A percentile compares a stretch with the other conserved stretches of the same genome.
Conservation (phyloP, 2,888 invertebrate genomes). For the Caprella mutica region DNA sequence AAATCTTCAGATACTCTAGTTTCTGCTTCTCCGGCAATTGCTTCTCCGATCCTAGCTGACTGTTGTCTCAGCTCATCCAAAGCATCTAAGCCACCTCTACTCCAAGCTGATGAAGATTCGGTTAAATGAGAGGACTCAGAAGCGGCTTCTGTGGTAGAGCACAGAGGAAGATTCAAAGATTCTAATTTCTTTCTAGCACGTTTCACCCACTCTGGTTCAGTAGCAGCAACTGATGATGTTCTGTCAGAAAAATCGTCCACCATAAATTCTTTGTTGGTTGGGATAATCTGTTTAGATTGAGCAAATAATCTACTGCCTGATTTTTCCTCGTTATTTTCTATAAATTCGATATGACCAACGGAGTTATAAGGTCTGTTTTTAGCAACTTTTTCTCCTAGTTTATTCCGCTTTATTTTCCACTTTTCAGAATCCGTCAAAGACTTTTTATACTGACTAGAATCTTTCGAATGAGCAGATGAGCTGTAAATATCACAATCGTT, state of each 20-base stretch:
- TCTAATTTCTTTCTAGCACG: constrained; percentile 28
- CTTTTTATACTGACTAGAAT: no score
- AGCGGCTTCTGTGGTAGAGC: constrained; percentile 25
- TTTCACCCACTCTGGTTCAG: constrained; percentile 31
- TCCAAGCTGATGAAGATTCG: constrained; percentile 33
- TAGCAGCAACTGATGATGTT: constrained; percentile 20
- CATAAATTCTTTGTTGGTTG: background rate
- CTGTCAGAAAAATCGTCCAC: constrained; percentile 28
- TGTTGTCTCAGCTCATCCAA: constrained; percentile 30
- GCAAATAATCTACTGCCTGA: no score
- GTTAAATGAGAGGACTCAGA: constrained; percentile 27
- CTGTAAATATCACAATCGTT: no score
- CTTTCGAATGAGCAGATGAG: no score
- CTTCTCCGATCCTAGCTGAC: constrained; percentile 22
- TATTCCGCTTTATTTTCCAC: no score
- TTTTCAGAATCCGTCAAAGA: no score
- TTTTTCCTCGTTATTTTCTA: no score
- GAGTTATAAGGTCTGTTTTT: no score
- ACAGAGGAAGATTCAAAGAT: constrained; percentile 23
- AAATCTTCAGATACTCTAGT: constrained; percentile 22
- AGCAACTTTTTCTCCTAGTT: no score
- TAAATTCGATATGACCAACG: no score
- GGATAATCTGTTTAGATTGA: no score
- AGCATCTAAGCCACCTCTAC: constrained; percentile 31
- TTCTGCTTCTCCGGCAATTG: constrained; percentile 25